These are phyloP conservation scores for Microctonus hyperodae DNA, from an alignment of 2,888 invertebrate genomes.

Conservation along the genomic window DNA sequence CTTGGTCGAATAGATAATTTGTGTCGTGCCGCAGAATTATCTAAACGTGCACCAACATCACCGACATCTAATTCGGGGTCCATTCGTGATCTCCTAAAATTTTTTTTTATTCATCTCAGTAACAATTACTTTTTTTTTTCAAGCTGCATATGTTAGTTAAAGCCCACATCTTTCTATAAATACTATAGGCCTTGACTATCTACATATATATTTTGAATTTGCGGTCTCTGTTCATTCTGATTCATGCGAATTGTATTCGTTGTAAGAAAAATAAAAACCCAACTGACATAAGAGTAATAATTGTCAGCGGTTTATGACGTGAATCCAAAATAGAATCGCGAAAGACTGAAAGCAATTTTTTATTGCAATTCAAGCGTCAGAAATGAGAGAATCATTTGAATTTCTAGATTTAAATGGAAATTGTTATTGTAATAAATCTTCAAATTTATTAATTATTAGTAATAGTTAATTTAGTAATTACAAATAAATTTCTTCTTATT, in stretches of 20 bases:
- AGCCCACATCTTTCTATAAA: background rate
- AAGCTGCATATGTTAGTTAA: background rate
- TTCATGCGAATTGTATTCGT: slow-evolving; percentile 16
- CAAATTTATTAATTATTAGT: background rate
- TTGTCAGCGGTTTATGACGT: slow-evolving; percentile 15
- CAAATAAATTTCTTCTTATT: background rate
- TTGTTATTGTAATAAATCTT: background rate
- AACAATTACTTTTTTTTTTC: background rate
- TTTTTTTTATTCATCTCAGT: slow-evolving; percentile 22
- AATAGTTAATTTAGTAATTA: background rate
- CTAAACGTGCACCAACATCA: slow-evolving; percentile 68
- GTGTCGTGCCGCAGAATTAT: slow-evolving; percentile 77
- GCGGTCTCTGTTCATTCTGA: background rate
- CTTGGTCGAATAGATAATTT: slow-evolving; percentile 77
- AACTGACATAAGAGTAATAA: slow-evolving; percentile 17
- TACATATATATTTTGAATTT: background rate
- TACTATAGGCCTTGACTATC: background rate
- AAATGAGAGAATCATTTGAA: slow-evolving; percentile 1
- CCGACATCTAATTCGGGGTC: slow-evolving; percentile 72
- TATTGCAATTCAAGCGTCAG: background rate
- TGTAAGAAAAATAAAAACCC: background rate
- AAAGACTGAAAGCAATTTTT: slow-evolving; percentile 13
- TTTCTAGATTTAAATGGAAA: background rate
- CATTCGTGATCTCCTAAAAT: slow-evolving; percentile 57
- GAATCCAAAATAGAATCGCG: slow-evolving; percentile 34